Conservation (phyloP, 2,888 invertebrate species). For the Drosophila kuntzei region DNA sequence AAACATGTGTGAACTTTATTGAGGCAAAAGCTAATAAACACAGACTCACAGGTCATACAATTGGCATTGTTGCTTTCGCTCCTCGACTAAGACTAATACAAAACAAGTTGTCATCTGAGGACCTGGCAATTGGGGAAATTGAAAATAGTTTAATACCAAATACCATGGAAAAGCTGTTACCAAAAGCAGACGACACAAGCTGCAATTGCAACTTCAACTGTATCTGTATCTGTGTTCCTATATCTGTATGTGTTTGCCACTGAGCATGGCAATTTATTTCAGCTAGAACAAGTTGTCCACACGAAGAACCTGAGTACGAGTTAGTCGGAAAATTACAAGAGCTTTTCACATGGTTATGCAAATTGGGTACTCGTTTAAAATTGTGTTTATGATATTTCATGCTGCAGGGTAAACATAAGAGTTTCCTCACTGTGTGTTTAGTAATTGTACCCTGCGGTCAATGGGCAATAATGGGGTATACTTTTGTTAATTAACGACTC, state of each 20-base stretch:
- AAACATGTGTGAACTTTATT: constrained; percentile 1
- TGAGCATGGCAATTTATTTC: constrained; percentile 31
- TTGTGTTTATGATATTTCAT: constrained; percentile 52
- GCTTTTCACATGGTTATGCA: constrained; percentile 48
- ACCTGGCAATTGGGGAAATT: constrained; percentile 36
- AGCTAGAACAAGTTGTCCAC: constrained; percentile 27
- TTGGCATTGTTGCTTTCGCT: constrained; percentile 29
- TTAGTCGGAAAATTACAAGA: constrained; percentile 36
- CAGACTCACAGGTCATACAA: constrained; percentile 18
- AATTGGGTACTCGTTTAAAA: constrained; percentile 56
- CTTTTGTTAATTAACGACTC: too few species aligned
- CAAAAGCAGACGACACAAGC: constrained; percentile 11
- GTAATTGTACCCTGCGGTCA: neutral
- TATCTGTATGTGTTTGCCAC: constrained; percentile 4
- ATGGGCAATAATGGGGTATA: neutral
- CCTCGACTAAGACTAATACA: constrained; percentile 25
- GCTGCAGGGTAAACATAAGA: constrained; percentile 26
- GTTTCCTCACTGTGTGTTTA: constrained; percentile 4
- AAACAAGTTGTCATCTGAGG: constrained; percentile 38
- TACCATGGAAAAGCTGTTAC: constrained; percentile 9
- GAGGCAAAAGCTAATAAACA: neutral
- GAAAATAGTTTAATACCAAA: constrained; percentile 39
- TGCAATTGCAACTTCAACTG: constrained; percentile 12
- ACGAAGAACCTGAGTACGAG: constrained; percentile 16
- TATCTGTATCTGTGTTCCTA: neutral